phyloP scores from a whole-genome alignment of 2,888 invertebrate genomes.

The Tiliacea citrago region DNA sequence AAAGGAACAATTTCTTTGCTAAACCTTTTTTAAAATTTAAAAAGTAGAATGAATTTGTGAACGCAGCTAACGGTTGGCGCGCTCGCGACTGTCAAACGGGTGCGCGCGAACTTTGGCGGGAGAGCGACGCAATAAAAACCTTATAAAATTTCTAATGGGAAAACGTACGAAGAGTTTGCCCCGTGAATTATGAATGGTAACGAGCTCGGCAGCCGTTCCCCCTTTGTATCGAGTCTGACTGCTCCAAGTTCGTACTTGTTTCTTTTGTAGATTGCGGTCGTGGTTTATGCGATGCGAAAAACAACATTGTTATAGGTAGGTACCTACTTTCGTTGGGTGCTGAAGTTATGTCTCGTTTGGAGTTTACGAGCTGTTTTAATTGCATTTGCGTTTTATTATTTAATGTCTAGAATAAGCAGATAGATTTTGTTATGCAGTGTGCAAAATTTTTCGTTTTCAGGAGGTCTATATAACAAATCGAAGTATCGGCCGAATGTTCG shows the following conservation, averaged over 20 bases:
- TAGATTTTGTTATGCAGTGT: slow-evolving; percentile 19
- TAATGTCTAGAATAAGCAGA: slow-evolving; percentile 37
- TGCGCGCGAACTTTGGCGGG: slow-evolving; percentile 79
- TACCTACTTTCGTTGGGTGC: slow-evolving; percentile 66
- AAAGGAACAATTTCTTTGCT: slow-evolving; percentile 47
- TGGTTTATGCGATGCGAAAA: slow-evolving; percentile 80
- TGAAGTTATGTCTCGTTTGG: slow-evolving; percentile 67
- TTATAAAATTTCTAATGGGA: slow-evolving; percentile 90
- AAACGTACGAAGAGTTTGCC: slow-evolving; percentile 89
- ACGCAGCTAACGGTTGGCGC: slow-evolving; percentile 69
- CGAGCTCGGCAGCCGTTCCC: slow-evolving; percentile 77
- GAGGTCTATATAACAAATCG: no score
- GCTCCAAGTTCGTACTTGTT: slow-evolving; percentile 84
- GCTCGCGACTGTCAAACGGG: slow-evolving; percentile 75
- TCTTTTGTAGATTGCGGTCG: slow-evolving; percentile 85
- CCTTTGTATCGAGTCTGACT: slow-evolving; percentile 73
- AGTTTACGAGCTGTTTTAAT: slow-evolving; percentile 68
- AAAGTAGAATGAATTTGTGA: slow-evolving; percentile 68
- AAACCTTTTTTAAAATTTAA: slow-evolving; percentile 60
- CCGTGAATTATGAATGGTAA: slow-evolving; percentile 90
- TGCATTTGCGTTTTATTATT: slow-evolving; percentile 50
- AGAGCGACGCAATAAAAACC: slow-evolving; percentile 86
- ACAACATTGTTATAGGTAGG: slow-evolving; percentile 86
- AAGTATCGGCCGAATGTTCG: no score
- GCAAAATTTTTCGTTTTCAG: not conserved